Evolutionary conservation across 2,888 invertebrate species (phyloP).

Genomic region (Hypolimnas misippus): DNA sequence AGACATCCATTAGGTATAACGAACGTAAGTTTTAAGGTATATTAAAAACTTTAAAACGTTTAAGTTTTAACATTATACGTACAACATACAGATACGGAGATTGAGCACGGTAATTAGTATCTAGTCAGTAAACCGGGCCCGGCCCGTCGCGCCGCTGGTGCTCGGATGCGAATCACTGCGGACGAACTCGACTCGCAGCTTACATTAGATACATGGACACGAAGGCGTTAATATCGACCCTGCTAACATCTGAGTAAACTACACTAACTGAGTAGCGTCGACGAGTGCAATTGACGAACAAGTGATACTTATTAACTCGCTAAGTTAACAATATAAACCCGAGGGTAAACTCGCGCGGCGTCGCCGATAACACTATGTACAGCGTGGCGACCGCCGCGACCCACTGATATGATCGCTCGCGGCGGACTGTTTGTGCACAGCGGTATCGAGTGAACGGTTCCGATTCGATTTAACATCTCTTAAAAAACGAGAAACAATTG

Average conservation of each 20-base stretch:
- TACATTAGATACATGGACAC: slow-evolving; percentile 48
- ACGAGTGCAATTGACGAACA: slow-evolving; percentile 83
- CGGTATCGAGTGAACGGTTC: slow-evolving; percentile 73
- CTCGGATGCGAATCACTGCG: slow-evolving; percentile 31
- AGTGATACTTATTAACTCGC: slow-evolving; percentile 80
- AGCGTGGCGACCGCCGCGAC: slow-evolving; percentile 41
- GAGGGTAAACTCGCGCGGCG: slow-evolving; percentile 68
- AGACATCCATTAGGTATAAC: slow-evolving; percentile 90
- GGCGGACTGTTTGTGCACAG: slow-evolving; percentile 78
- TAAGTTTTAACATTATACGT: slow-evolving; percentile 73
- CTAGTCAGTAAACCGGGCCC: slow-evolving; percentile 61
- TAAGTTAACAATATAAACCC: slow-evolving; percentile 79
- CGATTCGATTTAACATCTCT: slow-evolving; percentile 75
- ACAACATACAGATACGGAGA: slow-evolving; percentile 79
- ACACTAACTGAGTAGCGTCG: slow-evolving; percentile 75
- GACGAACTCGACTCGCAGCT: slow-evolving; percentile 24
- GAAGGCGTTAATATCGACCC: slow-evolving; percentile 57
- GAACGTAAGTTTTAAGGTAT: slow-evolving; percentile 89
- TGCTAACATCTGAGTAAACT: slow-evolving; percentile 65
- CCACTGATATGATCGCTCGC: slow-evolving; percentile 51
- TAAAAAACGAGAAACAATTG: slow-evolving; percentile 80
- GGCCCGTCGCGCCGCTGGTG: background rate
- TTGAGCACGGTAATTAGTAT: slow-evolving; percentile 78
- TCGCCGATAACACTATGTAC: slow-evolving; percentile 71
- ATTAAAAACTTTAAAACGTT: slow-evolving; percentile 70